Percentiles rank a stretch among this genome's conserved stretches.
phyloP scores from a whole-genome alignment of 2,797 vertebrate species.

The Sebastes flavidus region DNA sequence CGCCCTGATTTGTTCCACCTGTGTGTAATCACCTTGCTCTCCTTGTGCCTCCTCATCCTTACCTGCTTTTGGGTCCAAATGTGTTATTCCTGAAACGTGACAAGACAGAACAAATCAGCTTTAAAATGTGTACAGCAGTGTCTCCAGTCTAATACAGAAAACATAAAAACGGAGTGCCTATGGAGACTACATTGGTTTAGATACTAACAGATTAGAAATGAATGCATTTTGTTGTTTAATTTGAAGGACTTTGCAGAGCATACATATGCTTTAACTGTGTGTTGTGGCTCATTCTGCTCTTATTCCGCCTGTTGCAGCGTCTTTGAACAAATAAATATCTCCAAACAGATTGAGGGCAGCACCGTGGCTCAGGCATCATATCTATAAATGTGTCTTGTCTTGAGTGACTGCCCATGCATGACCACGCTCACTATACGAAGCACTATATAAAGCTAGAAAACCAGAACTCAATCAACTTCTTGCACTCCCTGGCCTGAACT shows the following conservation, averaged over 20 bases:
- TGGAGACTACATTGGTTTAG: background rate
- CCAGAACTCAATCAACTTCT: background rate
- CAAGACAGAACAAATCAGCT: background rate
- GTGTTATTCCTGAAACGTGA: too few relatives aligned
- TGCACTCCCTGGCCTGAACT: background rate
- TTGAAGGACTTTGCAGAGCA: background rate
- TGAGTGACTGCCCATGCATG: conserved; percentile 6
- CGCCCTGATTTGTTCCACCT: too few relatives aligned
- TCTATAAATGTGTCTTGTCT: conserved; percentile 28
- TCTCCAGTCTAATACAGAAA: background rate
- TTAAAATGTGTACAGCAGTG: background rate
- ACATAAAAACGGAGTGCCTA: background rate
- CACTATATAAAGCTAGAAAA: background rate
- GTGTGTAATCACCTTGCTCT: too few relatives aligned
- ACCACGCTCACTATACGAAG: background rate
- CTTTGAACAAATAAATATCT: conserved; percentile 1
- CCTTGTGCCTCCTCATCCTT: too few relatives aligned
- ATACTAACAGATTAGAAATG: background rate
- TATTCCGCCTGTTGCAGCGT: background rate
- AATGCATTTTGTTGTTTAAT: background rate
- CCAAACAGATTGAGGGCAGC: conserved; percentile 1
- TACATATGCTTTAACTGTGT: background rate
- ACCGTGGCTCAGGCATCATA: background rate
- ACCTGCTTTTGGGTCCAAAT: too few relatives aligned
- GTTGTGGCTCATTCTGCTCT: background rate